Base-by-base conservation (phyloP, 2,113 vertebrate genomes). In the Megaleporinus macrocephalus region DNA sequence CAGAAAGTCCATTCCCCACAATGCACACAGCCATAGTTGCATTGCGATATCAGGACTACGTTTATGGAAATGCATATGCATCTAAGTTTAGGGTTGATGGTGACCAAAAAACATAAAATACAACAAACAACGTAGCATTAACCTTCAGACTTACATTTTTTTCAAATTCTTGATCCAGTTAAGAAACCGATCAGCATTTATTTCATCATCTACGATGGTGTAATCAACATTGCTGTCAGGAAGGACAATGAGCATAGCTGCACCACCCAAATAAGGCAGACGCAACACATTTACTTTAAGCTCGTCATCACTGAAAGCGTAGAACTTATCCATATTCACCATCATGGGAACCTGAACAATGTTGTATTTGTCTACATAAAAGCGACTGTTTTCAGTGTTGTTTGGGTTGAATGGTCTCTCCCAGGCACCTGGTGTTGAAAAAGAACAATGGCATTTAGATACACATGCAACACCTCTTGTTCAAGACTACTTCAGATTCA, bases 301-400 rank as follows among this genome's bases (percentile, higher is more conserved):
- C 6, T 78, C 84, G 10, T 82, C 29, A 65, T 98, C 97, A 33
- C 92, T 92, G 66, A 90, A 92, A 26, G 80, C 90, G 78, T 93
- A 93, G 76, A 96, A 92, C 76, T 89, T 89, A 24, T 92, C 95
- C 30, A 90, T 90, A 27, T 78, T 88, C 70, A 91, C 95, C 97
- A 98, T 98, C 95, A 94, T 96, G 6, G 95, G 95, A 79, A 97
- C 96, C 82, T 94, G 91, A 6, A 95, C 92, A 0, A 92, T 87
- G 75, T 92, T 95, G 80, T 97, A 97, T 82, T 95, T 97, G 91
- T 97, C 91, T 72, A 98, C 89, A 86, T 94, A 93, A 91, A 99
- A 98, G 5, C 92, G 89, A 49, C 91, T 90, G 0, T 15, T 86
- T 51, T 80, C 10, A 0, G 97, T 98, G 66, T 84, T 73, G 76